Evolutionary conservation across 1,140 invertebrate species (phyloP).

Genomic region (Notospermus geniculatus): DNA sequence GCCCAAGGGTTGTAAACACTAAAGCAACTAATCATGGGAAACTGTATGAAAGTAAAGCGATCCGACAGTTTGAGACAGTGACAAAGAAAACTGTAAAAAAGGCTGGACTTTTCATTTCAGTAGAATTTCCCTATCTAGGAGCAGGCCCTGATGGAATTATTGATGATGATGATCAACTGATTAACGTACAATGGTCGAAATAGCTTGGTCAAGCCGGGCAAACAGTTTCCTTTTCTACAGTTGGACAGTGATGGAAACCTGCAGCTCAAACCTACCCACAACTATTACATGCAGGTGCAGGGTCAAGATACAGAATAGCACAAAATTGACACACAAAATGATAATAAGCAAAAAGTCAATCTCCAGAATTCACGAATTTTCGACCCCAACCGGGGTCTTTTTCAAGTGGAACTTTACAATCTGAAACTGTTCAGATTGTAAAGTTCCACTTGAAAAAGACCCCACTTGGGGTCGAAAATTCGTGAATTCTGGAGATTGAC

Average conservation of each 20-base stretch:
- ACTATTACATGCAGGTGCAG: constrained; percentile 9
- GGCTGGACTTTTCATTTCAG: constrained; percentile 7
- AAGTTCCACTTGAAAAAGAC: too few species aligned
- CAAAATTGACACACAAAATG: too few species aligned
- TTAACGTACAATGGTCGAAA: constrained; percentile 3
- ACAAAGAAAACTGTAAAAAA: neutral
- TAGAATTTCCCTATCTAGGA: neutral
- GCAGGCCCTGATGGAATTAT: constrained; percentile 7
- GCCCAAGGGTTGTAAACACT: neutral
- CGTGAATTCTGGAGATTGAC: too few species aligned
- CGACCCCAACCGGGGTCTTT: too few species aligned
- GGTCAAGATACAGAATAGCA: neutral
- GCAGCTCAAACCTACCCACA: neutral
- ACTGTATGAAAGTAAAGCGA: neutral
- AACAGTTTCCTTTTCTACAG: neutral
- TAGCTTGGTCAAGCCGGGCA: neutral
- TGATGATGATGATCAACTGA: neutral
- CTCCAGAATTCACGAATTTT: too few species aligned
- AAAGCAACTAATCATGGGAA: neutral
- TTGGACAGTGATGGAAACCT: neutral
- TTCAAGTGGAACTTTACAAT: too few species aligned
- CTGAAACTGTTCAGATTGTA: too few species aligned
- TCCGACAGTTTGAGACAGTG: neutral
- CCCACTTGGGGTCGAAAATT: too few species aligned
- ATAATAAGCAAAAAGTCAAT: too few species aligned